A percentile compares a stretch with the other conserved stretches of the same genome.
These are phyloP conservation scores for Gambusia holbrooki DNA, from an alignment of 2,113 vertebrate genomes.

Conservation along the genomic window DNA sequence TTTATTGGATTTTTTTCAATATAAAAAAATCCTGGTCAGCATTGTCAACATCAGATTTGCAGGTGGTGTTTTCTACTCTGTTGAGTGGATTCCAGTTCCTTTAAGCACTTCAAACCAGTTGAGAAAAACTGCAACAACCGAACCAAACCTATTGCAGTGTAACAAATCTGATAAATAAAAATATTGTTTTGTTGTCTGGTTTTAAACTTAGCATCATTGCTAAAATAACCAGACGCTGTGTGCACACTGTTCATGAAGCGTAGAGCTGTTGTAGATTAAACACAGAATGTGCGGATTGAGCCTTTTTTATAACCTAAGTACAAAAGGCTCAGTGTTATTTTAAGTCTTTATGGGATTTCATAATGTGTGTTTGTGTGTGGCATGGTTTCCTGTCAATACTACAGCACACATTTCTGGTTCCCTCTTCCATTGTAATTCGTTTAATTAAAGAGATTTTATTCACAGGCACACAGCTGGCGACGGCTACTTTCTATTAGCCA, in stretches of 20 bases:
- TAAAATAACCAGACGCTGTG: neutral
- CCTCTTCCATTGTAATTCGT: slow-evolving; percentile 83
- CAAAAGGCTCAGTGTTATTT: slow-evolving; percentile 74
- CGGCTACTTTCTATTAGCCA: slow-evolving; percentile 85
- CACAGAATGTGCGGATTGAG: slow-evolving; percentile 70
- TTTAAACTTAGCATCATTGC: neutral
- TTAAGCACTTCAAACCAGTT: too few species aligned
- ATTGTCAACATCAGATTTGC: too few species aligned
- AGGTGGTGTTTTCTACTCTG: too few species aligned
- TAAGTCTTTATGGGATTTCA: slow-evolving; percentile 74
- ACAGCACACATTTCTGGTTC: slow-evolving; percentile 73
- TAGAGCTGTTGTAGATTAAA: slow-evolving; percentile 58
- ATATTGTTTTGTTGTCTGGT: neutral
- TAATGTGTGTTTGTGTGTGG: slow-evolving; percentile 63
- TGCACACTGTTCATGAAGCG: slow-evolving; percentile 52
- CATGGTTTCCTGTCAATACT: slow-evolving; percentile 78
- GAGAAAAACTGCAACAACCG: too few species aligned
- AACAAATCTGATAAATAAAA: too few species aligned
- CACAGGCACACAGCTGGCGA: slow-evolving; percentile 85
- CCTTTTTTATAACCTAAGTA: slow-evolving; percentile 67
- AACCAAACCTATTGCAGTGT: too few species aligned
- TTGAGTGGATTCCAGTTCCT: too few species aligned
- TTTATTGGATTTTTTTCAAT: too few species aligned
- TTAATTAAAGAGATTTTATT: slow-evolving; percentile 89
- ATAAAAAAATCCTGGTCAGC: too few species aligned